A percentile compares a stretch with the other conserved stretches of the same genome.
Conservation (phyloP, 2,113 vertebrate genomes). For the Panthera uncia region DNA sequence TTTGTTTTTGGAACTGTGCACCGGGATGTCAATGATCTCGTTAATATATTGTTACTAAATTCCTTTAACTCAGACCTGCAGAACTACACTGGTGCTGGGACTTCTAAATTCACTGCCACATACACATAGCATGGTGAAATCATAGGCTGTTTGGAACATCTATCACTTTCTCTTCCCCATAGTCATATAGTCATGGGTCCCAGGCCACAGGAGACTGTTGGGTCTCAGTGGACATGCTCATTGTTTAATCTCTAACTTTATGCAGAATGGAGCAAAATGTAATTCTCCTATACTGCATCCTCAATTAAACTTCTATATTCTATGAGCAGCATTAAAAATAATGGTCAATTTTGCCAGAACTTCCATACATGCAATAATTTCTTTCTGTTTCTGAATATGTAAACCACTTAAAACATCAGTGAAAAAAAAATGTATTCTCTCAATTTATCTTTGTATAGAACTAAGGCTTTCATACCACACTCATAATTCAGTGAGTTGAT, state of each 20-base stretch:
- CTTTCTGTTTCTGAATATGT: background rate
- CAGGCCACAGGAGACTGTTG: background rate
- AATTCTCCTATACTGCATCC: background rate
- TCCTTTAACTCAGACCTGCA: background rate
- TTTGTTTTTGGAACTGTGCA: background rate
- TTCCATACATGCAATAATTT: background rate
- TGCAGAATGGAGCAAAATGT: background rate
- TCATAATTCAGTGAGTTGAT: background rate
- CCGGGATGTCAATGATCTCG: background rate
- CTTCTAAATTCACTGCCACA: background rate
- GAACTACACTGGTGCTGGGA: background rate
- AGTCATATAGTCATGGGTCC: background rate
- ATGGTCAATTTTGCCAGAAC: background rate
- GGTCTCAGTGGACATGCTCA: background rate
- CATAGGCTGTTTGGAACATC: background rate
- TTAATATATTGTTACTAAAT: background rate
- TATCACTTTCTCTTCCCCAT: background rate
- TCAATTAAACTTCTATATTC: background rate
- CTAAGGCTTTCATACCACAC: background rate
- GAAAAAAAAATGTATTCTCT: background rate
- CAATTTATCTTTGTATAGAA: background rate
- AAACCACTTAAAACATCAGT: background rate
- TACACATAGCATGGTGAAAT: rapidly evolving
- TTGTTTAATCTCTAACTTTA: background rate
- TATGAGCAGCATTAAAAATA: conserved; percentile 12